phyloP scores from a whole-genome alignment of 1,140 invertebrate species.

The Ericerus pela region DNA sequence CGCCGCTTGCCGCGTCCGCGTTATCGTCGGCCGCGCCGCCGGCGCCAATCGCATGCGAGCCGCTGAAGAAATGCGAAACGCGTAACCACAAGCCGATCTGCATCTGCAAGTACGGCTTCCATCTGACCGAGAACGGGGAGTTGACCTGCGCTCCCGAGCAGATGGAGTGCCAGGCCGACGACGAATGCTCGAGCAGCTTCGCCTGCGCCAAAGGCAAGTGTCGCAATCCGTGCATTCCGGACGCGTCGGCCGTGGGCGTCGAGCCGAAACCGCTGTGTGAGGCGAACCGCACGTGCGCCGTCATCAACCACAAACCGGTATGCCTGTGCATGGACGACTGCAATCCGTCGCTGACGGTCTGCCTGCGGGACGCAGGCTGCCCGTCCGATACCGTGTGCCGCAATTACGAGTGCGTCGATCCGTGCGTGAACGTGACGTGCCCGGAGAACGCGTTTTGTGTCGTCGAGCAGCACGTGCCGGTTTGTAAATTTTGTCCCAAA shows the following conservation, averaged over 20 bases:
- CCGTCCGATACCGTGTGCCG: slow-evolving; percentile 65
- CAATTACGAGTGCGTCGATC: slow-evolving; percentile 78
- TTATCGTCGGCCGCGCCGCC: slow-evolving; percentile 34
- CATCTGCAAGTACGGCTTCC: slow-evolving; percentile 74
- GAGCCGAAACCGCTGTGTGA: slow-evolving; percentile 41
- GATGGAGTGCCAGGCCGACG: slow-evolving; percentile 58
- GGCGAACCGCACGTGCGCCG: slow-evolving; percentile 64
- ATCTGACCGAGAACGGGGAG: slow-evolving; percentile 67
- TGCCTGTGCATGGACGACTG: slow-evolving; percentile 78
- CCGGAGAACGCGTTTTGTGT: slow-evolving; percentile 67
- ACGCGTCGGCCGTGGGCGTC: not conserved
- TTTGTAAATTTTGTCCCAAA: slow-evolving; percentile 78
- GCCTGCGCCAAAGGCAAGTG: slow-evolving; percentile 68
- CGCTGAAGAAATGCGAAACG: slow-evolving; percentile 75
- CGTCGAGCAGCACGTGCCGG: slow-evolving; percentile 80
- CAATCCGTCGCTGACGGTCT: slow-evolving; percentile 69
- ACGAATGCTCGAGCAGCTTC: slow-evolving; percentile 70
- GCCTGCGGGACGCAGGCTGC: slow-evolving; percentile 73
- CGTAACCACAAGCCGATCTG: slow-evolving; percentile 67
- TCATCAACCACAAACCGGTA: slow-evolving; percentile 65
- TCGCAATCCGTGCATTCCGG: slow-evolving; percentile 61
- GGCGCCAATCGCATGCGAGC: slow-evolving; percentile 57
- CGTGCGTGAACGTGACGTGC: slow-evolving; percentile 63
- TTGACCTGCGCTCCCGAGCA: slow-evolving; percentile 63
- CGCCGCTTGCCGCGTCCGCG: slow-evolving; percentile 35